Conservation (phyloP, 2,888 invertebrate genomes). For the Penaeus monodon region DNA sequence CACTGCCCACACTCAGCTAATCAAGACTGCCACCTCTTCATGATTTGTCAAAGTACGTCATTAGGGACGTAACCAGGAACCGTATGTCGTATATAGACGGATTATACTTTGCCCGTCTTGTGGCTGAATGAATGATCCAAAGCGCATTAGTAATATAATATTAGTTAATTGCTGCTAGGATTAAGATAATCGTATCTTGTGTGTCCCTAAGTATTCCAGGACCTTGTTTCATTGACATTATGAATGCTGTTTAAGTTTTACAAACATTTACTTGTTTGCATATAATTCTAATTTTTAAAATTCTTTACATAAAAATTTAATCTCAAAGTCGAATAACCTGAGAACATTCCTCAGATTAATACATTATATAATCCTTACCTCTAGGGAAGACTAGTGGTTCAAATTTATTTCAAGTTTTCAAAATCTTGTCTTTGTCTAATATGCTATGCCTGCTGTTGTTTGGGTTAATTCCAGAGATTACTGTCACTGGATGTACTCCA, state of each 20-base stretch:
- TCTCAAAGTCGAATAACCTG: neutral
- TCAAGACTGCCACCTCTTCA: constrained; percentile 22
- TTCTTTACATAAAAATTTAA: neutral
- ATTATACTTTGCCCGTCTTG: constrained; percentile 20
- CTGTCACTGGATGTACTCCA: constrained; percentile 19
- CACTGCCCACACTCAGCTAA: constrained; percentile 46
- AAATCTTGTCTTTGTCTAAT: constrained; percentile 32
- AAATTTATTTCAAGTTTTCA: constrained; percentile 41
- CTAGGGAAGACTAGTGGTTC: constrained; percentile 32
- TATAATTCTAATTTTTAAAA: no score
- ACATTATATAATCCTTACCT: constrained; percentile 22
- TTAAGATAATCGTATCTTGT: no score
- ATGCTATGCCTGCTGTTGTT: constrained; percentile 29
- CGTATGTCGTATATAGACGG: constrained; percentile 42
- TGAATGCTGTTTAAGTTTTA: no score
- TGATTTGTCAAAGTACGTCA: constrained; percentile 37
- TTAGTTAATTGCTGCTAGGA: no score
- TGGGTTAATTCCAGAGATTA: constrained; percentile 23
- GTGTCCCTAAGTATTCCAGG: no score
- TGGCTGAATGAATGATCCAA: constrained; percentile 22
- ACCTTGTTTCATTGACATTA: no score
- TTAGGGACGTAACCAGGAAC: constrained; percentile 47
- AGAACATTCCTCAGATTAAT: no score
- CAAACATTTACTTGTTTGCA: no score
- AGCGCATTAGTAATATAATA: neutral